Conservation (phyloP, 2,797 vertebrate genomes). For the Percopsis omiscomaycus region DNA sequence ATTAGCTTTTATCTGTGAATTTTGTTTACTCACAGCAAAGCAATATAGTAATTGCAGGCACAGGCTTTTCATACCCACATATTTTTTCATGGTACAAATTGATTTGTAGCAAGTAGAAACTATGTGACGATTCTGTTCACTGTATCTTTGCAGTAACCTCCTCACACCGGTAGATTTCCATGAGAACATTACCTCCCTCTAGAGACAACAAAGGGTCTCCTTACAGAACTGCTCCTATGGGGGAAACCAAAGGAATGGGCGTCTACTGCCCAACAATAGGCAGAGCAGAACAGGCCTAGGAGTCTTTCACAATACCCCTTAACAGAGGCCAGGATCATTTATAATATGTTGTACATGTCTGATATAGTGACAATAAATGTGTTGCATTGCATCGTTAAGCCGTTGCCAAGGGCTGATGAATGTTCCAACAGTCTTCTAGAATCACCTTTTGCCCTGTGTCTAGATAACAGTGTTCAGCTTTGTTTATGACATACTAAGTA, state of each 20-base stretch:
- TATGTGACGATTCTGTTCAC: slow-evolving; percentile 23
- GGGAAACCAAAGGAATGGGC: slow-evolving; percentile 50
- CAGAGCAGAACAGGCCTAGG: slow-evolving; percentile 38
- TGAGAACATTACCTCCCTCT: slow-evolving; percentile 66
- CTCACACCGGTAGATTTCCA: slow-evolving; percentile 62
- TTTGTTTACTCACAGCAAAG: too few species aligned
- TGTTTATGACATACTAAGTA: slow-evolving; percentile 45
- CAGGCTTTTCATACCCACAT: too few species aligned
- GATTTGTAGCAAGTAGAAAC: neutral
- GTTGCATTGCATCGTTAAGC: slow-evolving; percentile 28
- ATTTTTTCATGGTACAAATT: neutral
- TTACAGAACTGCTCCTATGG: slow-evolving; percentile 50
- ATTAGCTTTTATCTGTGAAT: too few species aligned
- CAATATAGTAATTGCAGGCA: too few species aligned
- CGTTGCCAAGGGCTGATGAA: slow-evolving; percentile 11
- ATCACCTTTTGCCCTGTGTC: slow-evolving; percentile 46
- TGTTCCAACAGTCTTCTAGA: slow-evolving; percentile 26
- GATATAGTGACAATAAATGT: slow-evolving; percentile 12
- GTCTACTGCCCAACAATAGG: slow-evolving; percentile 58
- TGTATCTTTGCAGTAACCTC: slow-evolving; percentile 46
- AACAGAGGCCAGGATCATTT: slow-evolving; percentile 1
- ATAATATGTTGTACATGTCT: neutral
- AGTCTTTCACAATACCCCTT: slow-evolving; percentile 50
- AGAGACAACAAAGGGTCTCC: slow-evolving; percentile 63
- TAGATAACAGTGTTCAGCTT: slow-evolving; percentile 51